A percentile compares a stretch with the other conserved stretches of the same genome.
Evolutionary conservation across 2,113 vertebrate species (phyloP).

Genomic region (Megaptera novaeangliae): DNA sequence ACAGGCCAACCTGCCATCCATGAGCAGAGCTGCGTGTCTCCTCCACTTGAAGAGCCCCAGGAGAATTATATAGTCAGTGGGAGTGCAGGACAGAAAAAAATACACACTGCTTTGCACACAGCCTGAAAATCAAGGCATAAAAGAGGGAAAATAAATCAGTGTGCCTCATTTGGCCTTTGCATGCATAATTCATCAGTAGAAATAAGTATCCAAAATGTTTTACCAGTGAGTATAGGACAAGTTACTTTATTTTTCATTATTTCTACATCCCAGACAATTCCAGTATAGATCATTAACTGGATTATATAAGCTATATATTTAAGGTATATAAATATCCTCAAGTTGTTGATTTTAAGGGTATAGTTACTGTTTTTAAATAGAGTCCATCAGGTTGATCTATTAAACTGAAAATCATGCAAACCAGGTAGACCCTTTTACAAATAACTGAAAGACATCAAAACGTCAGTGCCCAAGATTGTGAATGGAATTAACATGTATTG

Average conservation of each 20-base stretch:
- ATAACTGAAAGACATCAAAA: not conserved
- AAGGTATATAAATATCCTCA: not conserved
- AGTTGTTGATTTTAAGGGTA: not conserved
- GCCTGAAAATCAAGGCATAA: conserved; percentile 75
- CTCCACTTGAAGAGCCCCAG: conserved; percentile 71
- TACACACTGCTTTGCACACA: conserved; percentile 71
- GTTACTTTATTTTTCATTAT: conserved; percentile 61
- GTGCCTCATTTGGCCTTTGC: conserved; percentile 54
- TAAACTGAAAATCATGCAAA: conserved; percentile 33
- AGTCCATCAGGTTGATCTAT: not conserved
- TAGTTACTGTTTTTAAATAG: conserved; percentile 11
- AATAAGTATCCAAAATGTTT: conserved; percentile 67
- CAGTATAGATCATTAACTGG: conserved; percentile 10
- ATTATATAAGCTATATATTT: not conserved
- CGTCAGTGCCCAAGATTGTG: not conserved
- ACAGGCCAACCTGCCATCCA: conserved; percentile 57
- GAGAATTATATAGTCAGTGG: conserved; percentile 72
- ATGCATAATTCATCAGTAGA: conserved; percentile 70
- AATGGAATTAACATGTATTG: not conserved
- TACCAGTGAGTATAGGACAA: conserved; percentile 16
- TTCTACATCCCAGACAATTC: not conserved
- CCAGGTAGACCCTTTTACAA: not conserved
- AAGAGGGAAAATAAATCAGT: conserved; percentile 73
- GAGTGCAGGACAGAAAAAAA: conserved; percentile 72
- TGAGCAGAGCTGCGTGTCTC: conserved; percentile 62